Percentiles rank a stretch among this genome's conserved stretches.
phyloP scores from a whole-genome alignment of 2,113 vertebrate species.

The Ptilorrhoa leucosticta region DNA sequence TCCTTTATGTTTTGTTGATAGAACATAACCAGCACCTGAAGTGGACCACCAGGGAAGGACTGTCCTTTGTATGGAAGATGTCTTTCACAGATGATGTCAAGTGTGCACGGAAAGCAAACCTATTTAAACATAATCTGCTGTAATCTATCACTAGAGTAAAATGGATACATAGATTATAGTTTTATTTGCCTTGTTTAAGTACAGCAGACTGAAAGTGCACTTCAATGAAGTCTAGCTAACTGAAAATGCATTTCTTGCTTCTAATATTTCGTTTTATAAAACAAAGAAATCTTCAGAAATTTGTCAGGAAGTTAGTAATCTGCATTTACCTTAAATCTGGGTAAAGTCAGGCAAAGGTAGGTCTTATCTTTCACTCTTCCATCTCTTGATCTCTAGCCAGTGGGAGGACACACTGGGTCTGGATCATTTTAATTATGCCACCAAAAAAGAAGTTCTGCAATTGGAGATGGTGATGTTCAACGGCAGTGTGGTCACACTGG shows the following conservation, averaged over 20 bases:
- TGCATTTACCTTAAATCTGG: neutral
- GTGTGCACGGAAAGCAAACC: neutral
- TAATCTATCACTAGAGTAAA: neutral
- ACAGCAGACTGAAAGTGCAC: neutral
- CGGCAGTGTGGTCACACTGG: fast-evolving
- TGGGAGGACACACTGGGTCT: neutral
- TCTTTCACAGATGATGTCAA: neutral
- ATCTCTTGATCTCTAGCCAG: neutral
- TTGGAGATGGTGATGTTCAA: neutral
- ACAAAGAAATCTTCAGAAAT: neutral
- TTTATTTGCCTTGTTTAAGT: neutral
- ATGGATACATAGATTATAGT: neutral
- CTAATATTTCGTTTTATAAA: neutral
- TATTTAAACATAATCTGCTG: neutral
- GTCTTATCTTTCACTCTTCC: neutral
- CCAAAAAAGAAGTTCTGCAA: neutral
- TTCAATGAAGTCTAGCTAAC: neutral
- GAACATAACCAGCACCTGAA: neutral
- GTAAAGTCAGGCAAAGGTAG: neutral
- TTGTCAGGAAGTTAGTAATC: neutral
- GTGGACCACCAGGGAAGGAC: neutral
- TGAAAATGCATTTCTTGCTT: neutral
- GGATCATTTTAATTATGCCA: neutral
- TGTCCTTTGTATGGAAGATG: neutral
- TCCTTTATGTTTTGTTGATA: neutral